Conservation (phyloP, 1,140 invertebrate genomes). For the Ceratina calcarata region DNA sequence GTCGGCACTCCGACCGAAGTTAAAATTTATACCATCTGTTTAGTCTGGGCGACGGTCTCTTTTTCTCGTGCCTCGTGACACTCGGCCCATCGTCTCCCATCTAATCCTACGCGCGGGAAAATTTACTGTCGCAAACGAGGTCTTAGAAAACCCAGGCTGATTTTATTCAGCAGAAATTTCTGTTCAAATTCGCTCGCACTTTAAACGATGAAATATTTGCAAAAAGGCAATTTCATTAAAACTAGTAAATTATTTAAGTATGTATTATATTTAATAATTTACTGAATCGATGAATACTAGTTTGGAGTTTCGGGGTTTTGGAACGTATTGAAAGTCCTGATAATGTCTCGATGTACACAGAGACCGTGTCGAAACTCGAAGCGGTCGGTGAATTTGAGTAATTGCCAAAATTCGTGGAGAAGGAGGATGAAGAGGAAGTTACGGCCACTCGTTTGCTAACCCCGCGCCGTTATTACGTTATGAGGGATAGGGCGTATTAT, state of each 20-base stretch:
- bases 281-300: too few relatives aligned
- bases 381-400: slow-evolving; percentile 29
- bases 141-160: too few relatives aligned
- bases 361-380: not conserved
- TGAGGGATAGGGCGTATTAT: slow-evolving; percentile 75
- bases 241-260: too few relatives aligned
- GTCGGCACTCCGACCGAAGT: slow-evolving; percentile 33
- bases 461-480: slow-evolving; percentile 76
- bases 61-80: slow-evolving; percentile 15
- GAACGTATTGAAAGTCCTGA: not conserved
- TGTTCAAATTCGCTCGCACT: not conserved
- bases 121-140: slow-evolving; percentile 9
- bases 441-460: slow-evolving; percentile 70
- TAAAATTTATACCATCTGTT: slow-evolving; percentile 60
- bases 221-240: too few relatives aligned
- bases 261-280: too few relatives aligned
- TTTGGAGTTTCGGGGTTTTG: too few relatives aligned
- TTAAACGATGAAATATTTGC: too few relatives aligned
- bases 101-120: slow-evolving; percentile 53
- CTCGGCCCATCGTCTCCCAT: slow-evolving; percentile 3
- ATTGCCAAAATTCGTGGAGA: slow-evolving; percentile 29
- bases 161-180: too few relatives aligned
- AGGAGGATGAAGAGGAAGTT: slow-evolving; percentile 61
- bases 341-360: not conserved
- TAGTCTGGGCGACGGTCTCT: slow-evolving; percentile 55